A percentile compares a stretch with the other conserved stretches of the same genome.
These are phyloP conservation scores for Rhagonycha fulva DNA, from an alignment of 2,888 invertebrate species.

Conservation along the genomic window DNA sequence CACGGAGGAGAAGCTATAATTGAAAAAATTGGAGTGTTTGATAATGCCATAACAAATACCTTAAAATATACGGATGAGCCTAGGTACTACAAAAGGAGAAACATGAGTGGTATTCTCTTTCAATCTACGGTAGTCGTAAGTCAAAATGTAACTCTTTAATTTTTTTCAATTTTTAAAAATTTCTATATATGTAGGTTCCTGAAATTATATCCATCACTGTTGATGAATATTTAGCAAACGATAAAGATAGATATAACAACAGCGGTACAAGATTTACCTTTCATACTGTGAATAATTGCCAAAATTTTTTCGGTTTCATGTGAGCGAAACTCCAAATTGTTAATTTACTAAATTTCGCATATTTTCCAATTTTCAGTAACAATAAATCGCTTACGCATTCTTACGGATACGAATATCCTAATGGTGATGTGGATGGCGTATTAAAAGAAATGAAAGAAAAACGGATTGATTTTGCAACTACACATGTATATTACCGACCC, in stretches of 20 bases:
- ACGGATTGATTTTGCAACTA: slow-evolving; percentile 67
- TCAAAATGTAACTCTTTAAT: too few relatives aligned
- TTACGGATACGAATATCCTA: slow-evolving; percentile 65
- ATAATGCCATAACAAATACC: slow-evolving; percentile 37
- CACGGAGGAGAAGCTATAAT: slow-evolving; percentile 59
- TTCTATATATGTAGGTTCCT: slow-evolving; percentile 44
- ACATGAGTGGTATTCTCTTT: slow-evolving; percentile 62
- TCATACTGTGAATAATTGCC: slow-evolving; percentile 61
- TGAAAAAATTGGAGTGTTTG: slow-evolving; percentile 56
- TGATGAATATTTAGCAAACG: slow-evolving; percentile 59
- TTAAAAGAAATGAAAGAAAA: slow-evolving; percentile 62
- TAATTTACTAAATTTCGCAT: slow-evolving; percentile 1
- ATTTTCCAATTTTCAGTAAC: slow-evolving; percentile 49
- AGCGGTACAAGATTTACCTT: slow-evolving; percentile 68
- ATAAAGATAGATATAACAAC: slow-evolving; percentile 61
- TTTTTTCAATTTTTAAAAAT: too few relatives aligned
- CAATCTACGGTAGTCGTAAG: slow-evolving; percentile 61
- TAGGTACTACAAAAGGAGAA: slow-evolving; percentile 35
- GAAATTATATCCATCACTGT: slow-evolving; percentile 53
- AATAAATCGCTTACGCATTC: slow-evolving; percentile 58
- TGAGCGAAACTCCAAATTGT: slow-evolving; percentile 45
- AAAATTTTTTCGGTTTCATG: slow-evolving; percentile 71
- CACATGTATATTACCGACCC: slow-evolving; percentile 65
- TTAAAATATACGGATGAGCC: slow-evolving; percentile 38
- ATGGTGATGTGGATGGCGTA: slow-evolving; percentile 68